Percentiles rank a stretch among this genome's conserved stretches.
These are phyloP conservation scores for Ormia ochracea DNA, from an alignment of 2,888 invertebrate genomes.

Conservation along the genomic window DNA sequence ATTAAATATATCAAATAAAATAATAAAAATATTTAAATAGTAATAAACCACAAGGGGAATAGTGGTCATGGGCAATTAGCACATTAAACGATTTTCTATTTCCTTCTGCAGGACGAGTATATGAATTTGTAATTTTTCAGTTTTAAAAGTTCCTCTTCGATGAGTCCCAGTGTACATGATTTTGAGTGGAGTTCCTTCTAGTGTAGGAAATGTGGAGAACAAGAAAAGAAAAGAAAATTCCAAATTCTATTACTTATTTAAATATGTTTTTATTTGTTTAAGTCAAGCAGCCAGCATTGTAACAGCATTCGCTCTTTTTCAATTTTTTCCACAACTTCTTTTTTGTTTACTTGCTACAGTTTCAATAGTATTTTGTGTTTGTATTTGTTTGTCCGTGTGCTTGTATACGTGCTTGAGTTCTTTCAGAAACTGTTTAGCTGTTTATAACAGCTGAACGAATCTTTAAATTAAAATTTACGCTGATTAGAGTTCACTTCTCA, in stretches of 20 bases:
- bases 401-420: background rate
- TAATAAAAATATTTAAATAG: too few relatives aligned
- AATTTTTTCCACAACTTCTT: background rate
- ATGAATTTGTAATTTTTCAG: too few relatives aligned
- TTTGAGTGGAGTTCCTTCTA: too few relatives aligned
- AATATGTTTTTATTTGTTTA: constrained; percentile 28
- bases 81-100: too few relatives aligned
- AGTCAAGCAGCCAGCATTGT: constrained; percentile 33
- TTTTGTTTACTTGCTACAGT: background rate
- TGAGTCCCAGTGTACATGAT: too few relatives aligned
- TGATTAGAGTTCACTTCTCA: constrained; percentile 64
- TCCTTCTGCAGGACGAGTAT: too few relatives aligned
- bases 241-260: constrained; percentile 27
- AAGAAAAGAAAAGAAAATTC: background rate
- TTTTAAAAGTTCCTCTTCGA: too few relatives aligned
- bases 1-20: too few relatives aligned
- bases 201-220: background rate
- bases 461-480: constrained; percentile 65
- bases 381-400: background rate
- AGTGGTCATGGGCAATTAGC: too few relatives aligned
- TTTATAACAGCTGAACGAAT: constrained; percentile 57
- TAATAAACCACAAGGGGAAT: too few relatives aligned
- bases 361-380: background rate
- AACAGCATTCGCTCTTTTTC: background rate
- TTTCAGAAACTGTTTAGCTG: background rate